These are phyloP conservation scores for Pica pica DNA, from an alignment of 2,113 vertebrate genomes.

Conservation along the genomic window DNA sequence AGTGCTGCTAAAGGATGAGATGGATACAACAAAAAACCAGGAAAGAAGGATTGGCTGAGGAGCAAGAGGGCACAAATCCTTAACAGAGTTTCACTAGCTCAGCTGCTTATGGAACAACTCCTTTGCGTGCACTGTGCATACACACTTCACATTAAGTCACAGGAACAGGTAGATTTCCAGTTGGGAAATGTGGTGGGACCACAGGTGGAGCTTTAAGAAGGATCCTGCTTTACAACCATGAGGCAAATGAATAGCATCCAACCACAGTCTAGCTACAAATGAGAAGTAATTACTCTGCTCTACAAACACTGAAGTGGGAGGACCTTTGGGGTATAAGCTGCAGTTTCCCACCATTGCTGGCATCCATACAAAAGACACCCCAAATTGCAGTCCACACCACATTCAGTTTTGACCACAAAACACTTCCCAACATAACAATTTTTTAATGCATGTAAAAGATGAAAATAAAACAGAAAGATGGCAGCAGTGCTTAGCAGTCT, in stretches of 20 bases:
- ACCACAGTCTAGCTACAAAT: not conserved
- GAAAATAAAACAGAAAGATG: not conserved
- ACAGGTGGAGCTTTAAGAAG: not conserved
- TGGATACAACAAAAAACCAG: not conserved
- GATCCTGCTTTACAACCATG: not conserved
- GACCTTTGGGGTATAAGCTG: not conserved
- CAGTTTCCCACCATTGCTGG: not conserved
- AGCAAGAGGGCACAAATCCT: not conserved
- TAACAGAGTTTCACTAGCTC: not conserved
- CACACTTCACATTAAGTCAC: not conserved
- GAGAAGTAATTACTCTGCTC: not conserved
- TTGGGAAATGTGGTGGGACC: rapidly evolving
- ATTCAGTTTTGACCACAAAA: not conserved
- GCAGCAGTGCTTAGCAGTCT: not conserved
- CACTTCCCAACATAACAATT: not conserved
- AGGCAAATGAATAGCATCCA: not conserved
- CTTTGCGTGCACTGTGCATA: rapidly evolving
- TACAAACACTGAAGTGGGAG: not conserved
- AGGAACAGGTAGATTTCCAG: not conserved
- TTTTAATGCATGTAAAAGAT: not conserved
- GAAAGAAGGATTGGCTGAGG: not conserved
- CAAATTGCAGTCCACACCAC: not conserved
- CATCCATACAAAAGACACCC: not conserved
- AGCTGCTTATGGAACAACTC: not conserved
- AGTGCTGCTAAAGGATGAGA: not conserved